These are phyloP conservation scores for Nysson spinosus DNA, from an alignment of 2,888 invertebrate species.

Conservation along the genomic window DNA sequence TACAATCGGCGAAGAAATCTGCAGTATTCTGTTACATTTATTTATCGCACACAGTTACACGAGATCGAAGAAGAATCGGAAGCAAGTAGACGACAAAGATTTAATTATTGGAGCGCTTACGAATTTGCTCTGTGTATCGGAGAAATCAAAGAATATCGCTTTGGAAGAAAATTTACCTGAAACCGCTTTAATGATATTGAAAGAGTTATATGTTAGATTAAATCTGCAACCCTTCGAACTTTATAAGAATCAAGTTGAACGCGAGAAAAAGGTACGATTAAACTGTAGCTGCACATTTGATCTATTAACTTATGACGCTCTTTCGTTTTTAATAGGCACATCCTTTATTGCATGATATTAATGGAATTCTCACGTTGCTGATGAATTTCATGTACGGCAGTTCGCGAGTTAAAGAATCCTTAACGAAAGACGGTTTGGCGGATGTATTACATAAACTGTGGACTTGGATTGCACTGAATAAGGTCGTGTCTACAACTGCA, in stretches of 20 bases:
- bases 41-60: constrained; percentile 77
- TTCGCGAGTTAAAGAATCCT: constrained; percentile 79
- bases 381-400: constrained; percentile 82
- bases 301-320: no score
- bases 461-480: constrained; percentile 83
- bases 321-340: constrained; percentile 66
- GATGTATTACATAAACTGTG: constrained; percentile 83
- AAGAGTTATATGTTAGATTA: constrained; percentile 77
- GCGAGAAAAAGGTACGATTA: constrained; percentile 77
- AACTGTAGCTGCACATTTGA: no score
- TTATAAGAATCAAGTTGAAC: constrained; percentile 74
- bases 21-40: constrained; percentile 76
- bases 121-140: constrained; percentile 77
- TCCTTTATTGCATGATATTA: constrained; percentile 80
- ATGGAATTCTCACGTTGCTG: constrained; percentile 80
- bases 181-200: constrained; percentile 76
- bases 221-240: constrained; percentile 78
- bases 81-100: constrained; percentile 73
- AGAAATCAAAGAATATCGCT: constrained; percentile 77
- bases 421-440: constrained; percentile 80
- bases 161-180: constrained; percentile 74
- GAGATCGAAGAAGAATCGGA: constrained; percentile 66
- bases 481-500: constrained; percentile 79
- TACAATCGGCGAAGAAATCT: constrained; percentile 77
- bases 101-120: constrained; percentile 76